A percentile compares a stretch with the other conserved stretches of the same genome.
These are phyloP conservation scores for Lota lota DNA, from an alignment of 2,113 vertebrate species.

Conservation along the genomic window DNA sequence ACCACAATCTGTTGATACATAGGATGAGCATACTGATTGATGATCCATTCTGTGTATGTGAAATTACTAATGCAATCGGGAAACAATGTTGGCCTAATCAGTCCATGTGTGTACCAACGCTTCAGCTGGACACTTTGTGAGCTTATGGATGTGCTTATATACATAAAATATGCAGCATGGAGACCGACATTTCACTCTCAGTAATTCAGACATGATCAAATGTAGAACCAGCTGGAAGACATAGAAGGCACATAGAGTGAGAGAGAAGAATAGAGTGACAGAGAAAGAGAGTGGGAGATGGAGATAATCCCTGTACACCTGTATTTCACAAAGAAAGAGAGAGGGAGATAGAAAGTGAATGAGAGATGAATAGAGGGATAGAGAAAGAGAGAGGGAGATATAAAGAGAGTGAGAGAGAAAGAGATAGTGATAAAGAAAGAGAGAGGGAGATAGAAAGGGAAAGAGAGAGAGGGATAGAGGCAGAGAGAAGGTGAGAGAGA, in stretches of 20 bases:
- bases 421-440: conserved; percentile 6
- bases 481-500: background rate
- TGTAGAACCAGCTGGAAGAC: background rate
- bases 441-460: conserved; percentile 2
- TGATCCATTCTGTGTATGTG: conserved; percentile 35
- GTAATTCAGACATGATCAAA: too few relatives aligned
- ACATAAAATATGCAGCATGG: conserved; percentile 5
- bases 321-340: background rate
- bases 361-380: conserved; percentile 7
- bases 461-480: conserved; percentile 3
- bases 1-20: conserved; percentile 25
- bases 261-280: background rate
- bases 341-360: conserved; percentile 11
- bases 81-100: conserved; percentile 16
- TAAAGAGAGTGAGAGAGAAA: conserved; percentile 6
- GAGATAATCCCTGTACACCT: too few relatives aligned
- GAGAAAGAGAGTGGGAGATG: background rate
- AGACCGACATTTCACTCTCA: too few relatives aligned
- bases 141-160: background rate
- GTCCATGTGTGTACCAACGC: background rate
- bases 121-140: too few relatives aligned
- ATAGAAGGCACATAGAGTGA: background rate
- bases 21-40: conserved; percentile 15
- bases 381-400: conserved; percentile 8
- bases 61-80: conserved; percentile 47